phyloP scores from a whole-genome alignment of 2,888 invertebrate genomes.

The Diarsia dahlii region DNA sequence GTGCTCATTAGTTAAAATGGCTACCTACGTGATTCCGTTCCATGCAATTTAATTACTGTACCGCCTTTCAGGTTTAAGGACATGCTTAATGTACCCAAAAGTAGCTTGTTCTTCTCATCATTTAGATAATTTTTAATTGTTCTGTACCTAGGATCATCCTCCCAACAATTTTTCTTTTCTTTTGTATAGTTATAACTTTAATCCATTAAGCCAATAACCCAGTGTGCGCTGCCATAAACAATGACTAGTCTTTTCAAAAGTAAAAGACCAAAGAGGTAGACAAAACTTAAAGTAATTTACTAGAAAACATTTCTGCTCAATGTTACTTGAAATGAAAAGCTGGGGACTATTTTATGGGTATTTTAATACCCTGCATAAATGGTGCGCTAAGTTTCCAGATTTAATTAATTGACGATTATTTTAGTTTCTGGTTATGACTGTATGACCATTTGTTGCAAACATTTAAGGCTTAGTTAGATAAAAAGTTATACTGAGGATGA shows the following conservation, averaged over 20 bases:
- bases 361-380: too few species aligned
- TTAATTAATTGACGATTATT: too few species aligned
- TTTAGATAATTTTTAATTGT: background rate
- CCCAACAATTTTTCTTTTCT: background rate
- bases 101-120: background rate
- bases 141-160: background rate
- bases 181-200: background rate
- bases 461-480: background rate
- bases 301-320: too few species aligned
- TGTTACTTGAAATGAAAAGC: too few species aligned
- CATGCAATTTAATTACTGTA: background rate
- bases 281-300: too few species aligned
- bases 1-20: background rate
- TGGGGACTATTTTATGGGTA: too few species aligned
- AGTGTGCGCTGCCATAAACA: too few species aligned
- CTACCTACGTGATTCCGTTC: background rate
- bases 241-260: too few species aligned
- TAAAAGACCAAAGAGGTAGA: too few species aligned
- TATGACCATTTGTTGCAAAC: background rate
- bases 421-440: too few species aligned
- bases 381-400: too few species aligned
- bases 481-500: background rate
- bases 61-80: background rate
- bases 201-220: background rate
- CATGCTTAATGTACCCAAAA: background rate